Evolutionary conservation across 2,888 invertebrate species (phyloP).

Genomic region (Zelleria hepariella): DNA sequence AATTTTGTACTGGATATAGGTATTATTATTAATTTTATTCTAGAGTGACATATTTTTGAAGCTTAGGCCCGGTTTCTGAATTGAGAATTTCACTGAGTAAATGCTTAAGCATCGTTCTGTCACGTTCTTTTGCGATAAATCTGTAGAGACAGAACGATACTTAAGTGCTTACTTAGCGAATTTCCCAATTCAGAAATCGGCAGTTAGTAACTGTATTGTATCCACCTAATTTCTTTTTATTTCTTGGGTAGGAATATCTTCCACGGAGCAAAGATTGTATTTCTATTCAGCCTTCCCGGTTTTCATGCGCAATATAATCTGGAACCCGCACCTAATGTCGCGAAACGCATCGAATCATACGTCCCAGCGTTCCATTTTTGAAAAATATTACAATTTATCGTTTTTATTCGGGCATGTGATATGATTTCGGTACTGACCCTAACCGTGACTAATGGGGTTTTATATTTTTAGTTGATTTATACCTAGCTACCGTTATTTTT

Average conservation of each 20-base stretch:
- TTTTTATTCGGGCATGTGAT: constrained; percentile 14
- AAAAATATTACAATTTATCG: constrained; percentile 52
- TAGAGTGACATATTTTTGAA: no score
- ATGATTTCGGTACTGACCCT: constrained; percentile 37
- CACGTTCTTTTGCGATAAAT: no score
- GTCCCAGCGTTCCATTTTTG: constrained; percentile 36
- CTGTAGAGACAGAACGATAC: no score
- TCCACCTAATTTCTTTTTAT: background rate
- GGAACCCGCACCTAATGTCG: constrained; percentile 47
- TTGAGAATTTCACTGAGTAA: no score
- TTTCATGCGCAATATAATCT: constrained; percentile 58
- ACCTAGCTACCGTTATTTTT: constrained; percentile 12
- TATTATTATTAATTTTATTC: no score
- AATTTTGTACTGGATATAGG: no score
- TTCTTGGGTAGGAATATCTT: background rate
- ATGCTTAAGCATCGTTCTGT: no score
- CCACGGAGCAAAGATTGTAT: background rate
- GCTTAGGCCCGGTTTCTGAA: no score
- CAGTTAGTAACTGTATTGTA: no score
- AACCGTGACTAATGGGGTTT: constrained; percentile 31
- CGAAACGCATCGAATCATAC: constrained; percentile 52
- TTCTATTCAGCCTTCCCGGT: constrained; percentile 7
- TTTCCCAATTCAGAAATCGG: no score
- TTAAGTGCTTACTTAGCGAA: no score
- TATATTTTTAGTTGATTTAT: constrained; percentile 22